These are phyloP conservation scores for Silurus meridionalis DNA, from an alignment of 2,113 vertebrate species.

Conservation along the genomic window DNA sequence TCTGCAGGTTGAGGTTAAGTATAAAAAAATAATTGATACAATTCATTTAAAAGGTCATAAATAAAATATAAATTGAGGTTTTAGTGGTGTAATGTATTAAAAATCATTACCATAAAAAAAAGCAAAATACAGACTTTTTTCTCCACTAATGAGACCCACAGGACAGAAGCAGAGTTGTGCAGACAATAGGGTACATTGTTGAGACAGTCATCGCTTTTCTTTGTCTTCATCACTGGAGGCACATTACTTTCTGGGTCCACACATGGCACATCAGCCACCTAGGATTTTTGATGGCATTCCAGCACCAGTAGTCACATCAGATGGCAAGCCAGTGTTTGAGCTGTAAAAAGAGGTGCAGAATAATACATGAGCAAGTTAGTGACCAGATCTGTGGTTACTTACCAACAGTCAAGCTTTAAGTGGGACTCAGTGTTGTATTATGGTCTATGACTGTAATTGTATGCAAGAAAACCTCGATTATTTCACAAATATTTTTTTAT, in stretches of 20 bases:
- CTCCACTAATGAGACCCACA: conserved; percentile 32
- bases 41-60: conserved; percentile 25
- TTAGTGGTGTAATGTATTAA: conserved; percentile 33
- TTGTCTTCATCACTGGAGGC: conserved; percentile 44
- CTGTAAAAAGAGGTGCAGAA: conserved; percentile 60
- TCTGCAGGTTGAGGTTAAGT: conserved; percentile 37
- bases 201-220: conserved; percentile 48
- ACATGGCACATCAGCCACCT: conserved; percentile 36
- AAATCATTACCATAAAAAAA: conserved; percentile 35
- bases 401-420: background rate
- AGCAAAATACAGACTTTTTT: conserved; percentile 34
- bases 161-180: conserved; percentile 44
- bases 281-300: conserved; percentile 10
- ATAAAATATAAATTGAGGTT: conserved; percentile 39
- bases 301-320: conserved; percentile 55
- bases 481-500: background rate
- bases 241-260: conserved; percentile 23
- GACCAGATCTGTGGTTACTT: background rate
- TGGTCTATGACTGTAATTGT: background rate
- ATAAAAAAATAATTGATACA: conserved; percentile 21
- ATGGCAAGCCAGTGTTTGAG: conserved; percentile 77
- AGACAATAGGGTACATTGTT: conserved; percentile 40
- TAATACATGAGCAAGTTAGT: background rate
- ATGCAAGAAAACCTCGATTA: background rate
- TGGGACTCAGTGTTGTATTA: background rate